Conservation (phyloP, 2,797 vertebrate genomes). For the Clarias platycephalus region DNA sequence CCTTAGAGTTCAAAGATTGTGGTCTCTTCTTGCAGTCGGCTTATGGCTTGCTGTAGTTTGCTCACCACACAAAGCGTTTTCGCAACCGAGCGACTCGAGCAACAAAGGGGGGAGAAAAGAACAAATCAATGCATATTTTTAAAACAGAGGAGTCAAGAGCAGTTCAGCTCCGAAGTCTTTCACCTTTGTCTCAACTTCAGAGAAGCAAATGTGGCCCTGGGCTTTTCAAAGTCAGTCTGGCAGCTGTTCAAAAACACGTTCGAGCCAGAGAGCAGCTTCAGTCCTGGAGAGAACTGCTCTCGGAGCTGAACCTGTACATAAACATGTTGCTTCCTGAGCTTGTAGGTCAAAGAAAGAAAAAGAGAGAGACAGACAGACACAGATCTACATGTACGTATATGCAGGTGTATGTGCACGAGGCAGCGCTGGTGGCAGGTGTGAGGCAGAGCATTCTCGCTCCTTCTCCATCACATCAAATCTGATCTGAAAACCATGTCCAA, state of each 20-base stretch:
- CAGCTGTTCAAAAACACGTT: constrained; percentile 6
- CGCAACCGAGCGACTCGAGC: neutral
- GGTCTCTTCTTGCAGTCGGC: neutral
- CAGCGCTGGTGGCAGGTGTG: constrained; percentile 34
- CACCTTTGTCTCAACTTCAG: constrained; percentile 25
- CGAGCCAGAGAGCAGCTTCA: neutral
- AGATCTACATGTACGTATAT: neutral
- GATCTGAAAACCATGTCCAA: constrained; percentile 40
- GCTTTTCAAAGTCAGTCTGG: constrained; percentile 17
- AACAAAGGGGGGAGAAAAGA: neutral
- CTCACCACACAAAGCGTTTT: neutral
- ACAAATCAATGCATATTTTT: neutral
- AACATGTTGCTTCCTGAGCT: constrained; percentile 9
- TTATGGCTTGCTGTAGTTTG: neutral
- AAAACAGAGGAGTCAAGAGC: neutral
- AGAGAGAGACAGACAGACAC: neutral
- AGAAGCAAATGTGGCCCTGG: constrained; percentile 2
- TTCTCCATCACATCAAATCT: constrained; percentile 40
- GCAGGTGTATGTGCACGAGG: neutral
- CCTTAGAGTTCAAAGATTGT: neutral
- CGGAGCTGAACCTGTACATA: constrained; percentile 10
- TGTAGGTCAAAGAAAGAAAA: neutral
- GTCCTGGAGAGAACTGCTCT: constrained; percentile 19
- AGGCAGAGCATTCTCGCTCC: constrained; percentile 1
- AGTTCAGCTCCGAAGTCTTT: constrained; percentile 18